These are phyloP conservation scores for Meles meles DNA, from an alignment of 2,113 vertebrate genomes.

Conservation along the genomic window DNA sequence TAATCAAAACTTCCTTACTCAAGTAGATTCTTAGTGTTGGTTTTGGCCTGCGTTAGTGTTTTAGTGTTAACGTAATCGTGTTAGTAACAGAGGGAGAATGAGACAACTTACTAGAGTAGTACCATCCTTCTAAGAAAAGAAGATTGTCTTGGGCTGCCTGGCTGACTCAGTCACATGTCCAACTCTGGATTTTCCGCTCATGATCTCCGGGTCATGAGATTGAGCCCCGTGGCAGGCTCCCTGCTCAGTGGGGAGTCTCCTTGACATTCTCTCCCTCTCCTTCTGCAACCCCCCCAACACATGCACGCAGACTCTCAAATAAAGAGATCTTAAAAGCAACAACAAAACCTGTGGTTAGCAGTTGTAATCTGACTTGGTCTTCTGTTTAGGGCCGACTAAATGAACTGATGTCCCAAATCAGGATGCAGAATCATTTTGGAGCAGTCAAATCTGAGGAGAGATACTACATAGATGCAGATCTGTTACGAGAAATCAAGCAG, in stretches of 20 bases:
- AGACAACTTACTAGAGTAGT: neutral
- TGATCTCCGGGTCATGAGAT: neutral
- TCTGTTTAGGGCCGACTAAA: slow-evolving; percentile 93
- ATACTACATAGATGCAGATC: slow-evolving; percentile 93
- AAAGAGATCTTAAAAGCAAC: neutral
- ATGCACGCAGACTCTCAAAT: neutral
- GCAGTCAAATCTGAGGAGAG: slow-evolving; percentile 94
- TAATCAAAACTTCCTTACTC: neutral
- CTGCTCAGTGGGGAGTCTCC: neutral
- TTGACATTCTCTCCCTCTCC: neutral
- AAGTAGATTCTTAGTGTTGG: neutral
- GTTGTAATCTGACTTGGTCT: neutral
- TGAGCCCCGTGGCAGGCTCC: neutral
- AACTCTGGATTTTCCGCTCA: neutral
- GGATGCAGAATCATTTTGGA: slow-evolving; percentile 99
- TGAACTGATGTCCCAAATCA: slow-evolving; percentile 98
- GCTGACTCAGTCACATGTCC: neutral
- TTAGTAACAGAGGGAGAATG: neutral
- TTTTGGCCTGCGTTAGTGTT: neutral
- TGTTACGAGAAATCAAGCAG: slow-evolving; percentile 95
- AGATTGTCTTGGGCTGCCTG: neutral
- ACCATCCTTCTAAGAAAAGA: neutral
- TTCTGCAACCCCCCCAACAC: neutral
- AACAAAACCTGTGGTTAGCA: neutral
- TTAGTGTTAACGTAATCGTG: neutral